Base-by-base conservation (phyloP, 2,113 vertebrate genomes). In the Capra hircus region DNA sequence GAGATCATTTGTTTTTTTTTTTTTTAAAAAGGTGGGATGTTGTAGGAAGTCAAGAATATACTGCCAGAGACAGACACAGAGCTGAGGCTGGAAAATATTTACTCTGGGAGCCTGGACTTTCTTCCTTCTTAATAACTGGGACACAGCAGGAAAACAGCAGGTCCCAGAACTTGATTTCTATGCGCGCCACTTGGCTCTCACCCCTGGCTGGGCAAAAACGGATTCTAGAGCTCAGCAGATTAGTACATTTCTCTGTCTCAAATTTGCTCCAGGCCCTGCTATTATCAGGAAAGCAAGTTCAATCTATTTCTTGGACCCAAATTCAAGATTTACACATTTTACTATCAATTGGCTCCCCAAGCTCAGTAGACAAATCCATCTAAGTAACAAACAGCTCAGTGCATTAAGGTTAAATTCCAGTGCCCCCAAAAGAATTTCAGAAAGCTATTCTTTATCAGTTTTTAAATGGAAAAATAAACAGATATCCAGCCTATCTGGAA, bases 401-500 rank as follows among this genome's bases (percentile, higher is more conserved):
- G 53, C 40, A 50, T 62, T 55, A 50, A 74, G 50, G 90, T 71
- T 95, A 92, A 96, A 90, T 95, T 80, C 71, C 64, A 83, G 86
- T 23, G 45, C 25, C 36, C 36, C 64, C 30, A 48, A 19, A 78
- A 84, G 89, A 97, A 97, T 87, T 96, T 74, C 67, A 62, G 62
- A 96, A 93, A 92, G 84, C 80, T 57, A 45, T 50, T 95, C 55
- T 94, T 92, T 88, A 88, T 78, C 86, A 93, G 93, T 48, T 86
- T 93, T 92, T 77, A 60, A 94, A 36, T 36, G 91, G 95, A 95
- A 96, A 97, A 95, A 88, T 77, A 95, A 86, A 92, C 59, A 93
- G 88, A 87, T 59, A 92, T 52, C 36, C 6, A 94, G 86, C 53
- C 67, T 97, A 45, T 80, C 33, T 92, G 91, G 84, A 90, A 88